Conservation (phyloP, 2,797 vertebrate genomes). For the Notolepis coatsorum region DNA sequence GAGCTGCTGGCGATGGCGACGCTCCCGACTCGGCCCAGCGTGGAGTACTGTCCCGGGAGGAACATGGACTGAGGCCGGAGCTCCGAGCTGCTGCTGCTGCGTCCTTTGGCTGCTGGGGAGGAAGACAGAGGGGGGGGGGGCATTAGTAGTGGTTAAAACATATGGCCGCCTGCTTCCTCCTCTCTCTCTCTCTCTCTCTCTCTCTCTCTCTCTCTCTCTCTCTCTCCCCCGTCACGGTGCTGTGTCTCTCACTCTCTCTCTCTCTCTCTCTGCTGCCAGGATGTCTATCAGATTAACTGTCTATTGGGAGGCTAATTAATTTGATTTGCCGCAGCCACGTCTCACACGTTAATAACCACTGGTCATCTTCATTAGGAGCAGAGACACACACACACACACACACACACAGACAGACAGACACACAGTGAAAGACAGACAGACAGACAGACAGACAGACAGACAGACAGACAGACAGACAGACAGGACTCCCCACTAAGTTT, state of each 20-base stretch:
- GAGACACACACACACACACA: too few relatives aligned
- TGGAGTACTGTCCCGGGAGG: slow-evolving; percentile 90
- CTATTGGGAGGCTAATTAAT: slow-evolving; percentile 71
- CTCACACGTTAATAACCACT: slow-evolving; percentile 66
- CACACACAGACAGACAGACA: too few relatives aligned
- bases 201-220: slow-evolving; percentile 4
- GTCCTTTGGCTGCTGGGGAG: slow-evolving; percentile 79
- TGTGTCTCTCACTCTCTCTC: slow-evolving; percentile 19
- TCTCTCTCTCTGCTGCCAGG: slow-evolving; percentile 27
- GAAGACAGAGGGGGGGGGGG: neutral
- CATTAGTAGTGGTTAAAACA: slow-evolving; percentile 23
- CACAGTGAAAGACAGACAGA: slow-evolving; percentile 49
- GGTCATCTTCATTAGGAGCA: slow-evolving; percentile 72
- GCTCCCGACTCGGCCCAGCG: slow-evolving; percentile 86
- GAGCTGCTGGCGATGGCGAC: too few relatives aligned
- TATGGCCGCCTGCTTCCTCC: neutral
- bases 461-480: slow-evolving; percentile 10
- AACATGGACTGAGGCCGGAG: slow-evolving; percentile 88
- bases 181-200: neutral
- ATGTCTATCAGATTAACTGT: slow-evolving; percentile 58
- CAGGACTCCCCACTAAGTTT: slow-evolving; percentile 19
- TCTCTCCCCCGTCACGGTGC: slow-evolving; percentile 26
- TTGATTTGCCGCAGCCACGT: slow-evolving; percentile 67
- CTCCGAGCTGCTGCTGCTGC: slow-evolving; percentile 82
- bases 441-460: slow-evolving; percentile 28